Evolutionary conservation across 1,140 invertebrate genomes (phyloP).

Genomic region (Holotrichia oblita): DNA sequence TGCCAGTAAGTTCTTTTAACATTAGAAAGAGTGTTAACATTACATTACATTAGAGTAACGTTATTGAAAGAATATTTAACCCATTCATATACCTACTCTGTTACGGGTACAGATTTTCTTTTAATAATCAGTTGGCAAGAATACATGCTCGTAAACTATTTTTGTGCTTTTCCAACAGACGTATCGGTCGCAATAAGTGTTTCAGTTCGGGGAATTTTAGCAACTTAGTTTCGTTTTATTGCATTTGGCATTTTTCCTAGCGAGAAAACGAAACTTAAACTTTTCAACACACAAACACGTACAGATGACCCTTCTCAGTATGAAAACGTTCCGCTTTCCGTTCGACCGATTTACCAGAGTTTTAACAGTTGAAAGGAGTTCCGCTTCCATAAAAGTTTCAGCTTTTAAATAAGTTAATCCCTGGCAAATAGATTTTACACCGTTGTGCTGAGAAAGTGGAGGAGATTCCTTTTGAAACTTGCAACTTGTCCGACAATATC

Average conservation of each 20-base stretch:
- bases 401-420: constrained; percentile 20
- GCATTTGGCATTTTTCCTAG: constrained; percentile 20
- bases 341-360: constrained; percentile 9
- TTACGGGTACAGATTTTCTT: neutral
- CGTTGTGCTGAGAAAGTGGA: neutral
- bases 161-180: neutral
- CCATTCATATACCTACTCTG: too few species aligned
- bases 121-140: neutral
- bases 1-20: too few species aligned
- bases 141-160: neutral
- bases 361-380: constrained; percentile 13
- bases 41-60: too few species aligned
- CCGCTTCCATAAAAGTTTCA: neutral
- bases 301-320: neutral
- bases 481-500: neutral
- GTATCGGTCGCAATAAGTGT: constrained; percentile 2
- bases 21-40: too few species aligned
- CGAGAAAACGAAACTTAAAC: constrained; percentile 12
- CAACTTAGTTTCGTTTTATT: constrained; percentile 11
- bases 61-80: too few species aligned
- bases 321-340: neutral
- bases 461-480: neutral
- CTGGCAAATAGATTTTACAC: neutral
- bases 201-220: constrained; percentile 2
- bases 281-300: neutral